These are phyloP conservation scores for Hyperoodon ampullatus DNA, from an alignment of 2,113 vertebrate species.

Conservation along the genomic window DNA sequence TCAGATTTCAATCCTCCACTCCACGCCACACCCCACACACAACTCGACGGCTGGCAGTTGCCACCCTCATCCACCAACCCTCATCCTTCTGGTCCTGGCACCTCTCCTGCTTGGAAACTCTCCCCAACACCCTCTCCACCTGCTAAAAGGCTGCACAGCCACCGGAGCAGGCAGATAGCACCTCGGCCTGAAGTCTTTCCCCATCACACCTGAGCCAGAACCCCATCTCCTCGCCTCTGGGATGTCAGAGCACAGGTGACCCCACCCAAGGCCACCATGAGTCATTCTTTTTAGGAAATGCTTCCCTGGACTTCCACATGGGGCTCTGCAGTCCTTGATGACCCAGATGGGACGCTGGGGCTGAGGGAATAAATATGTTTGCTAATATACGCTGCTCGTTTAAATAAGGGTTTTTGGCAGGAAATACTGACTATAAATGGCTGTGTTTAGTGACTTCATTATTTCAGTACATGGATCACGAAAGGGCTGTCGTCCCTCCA, in stretches of 20 bases:
- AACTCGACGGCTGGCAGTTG: accelerated
- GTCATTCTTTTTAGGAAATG: accelerated
- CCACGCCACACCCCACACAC: background rate
- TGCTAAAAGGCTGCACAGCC: background rate
- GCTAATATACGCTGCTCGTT: background rate
- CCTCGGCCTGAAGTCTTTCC: background rate
- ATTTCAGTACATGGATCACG: background rate
- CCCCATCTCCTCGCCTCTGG: background rate
- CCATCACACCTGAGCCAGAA: background rate
- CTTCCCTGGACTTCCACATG: background rate
- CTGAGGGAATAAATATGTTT: background rate
- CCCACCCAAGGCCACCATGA: accelerated
- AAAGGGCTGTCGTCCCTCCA: background rate
- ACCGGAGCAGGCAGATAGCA: accelerated
- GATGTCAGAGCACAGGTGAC: too few species aligned
- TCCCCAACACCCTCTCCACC: background rate
- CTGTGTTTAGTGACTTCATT: background rate
- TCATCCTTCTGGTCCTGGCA: background rate
- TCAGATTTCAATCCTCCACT: background rate
- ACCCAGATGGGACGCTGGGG: background rate
- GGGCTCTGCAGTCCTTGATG: background rate
- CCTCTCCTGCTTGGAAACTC: background rate
- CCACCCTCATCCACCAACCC: background rate
- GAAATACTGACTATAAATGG: background rate
- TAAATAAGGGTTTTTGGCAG: background rate